Base-by-base conservation (phyloP, 1,140 invertebrate genomes). In the Leptinotarsa lineolata region DNA sequence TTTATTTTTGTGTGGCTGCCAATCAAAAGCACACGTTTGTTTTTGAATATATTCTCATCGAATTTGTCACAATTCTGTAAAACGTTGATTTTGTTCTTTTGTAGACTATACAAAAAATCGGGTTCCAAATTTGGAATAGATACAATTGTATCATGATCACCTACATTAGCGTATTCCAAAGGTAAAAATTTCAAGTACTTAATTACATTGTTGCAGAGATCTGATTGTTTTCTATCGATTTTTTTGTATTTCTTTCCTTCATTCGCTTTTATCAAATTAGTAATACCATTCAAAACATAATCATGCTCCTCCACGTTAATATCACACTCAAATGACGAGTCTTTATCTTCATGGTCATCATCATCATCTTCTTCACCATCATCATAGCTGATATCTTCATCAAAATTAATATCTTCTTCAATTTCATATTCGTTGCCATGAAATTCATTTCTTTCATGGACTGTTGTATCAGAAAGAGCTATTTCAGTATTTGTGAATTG, bases 11-110 rank as follows among this genome's bases (percentile, higher is more conserved):
- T 54, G n/a, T 54, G 48, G n/a, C 16, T 18, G 15, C 48, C 48
- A 54, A 54, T 54, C 48, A 54, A 54, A 15, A 54, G n/a, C 48
- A 54, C 48, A 16, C 48, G 48, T 54, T 54, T 54, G n/a, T 54
- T 54, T 16, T 54, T 18, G 48, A 54, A 54, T 16, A 54, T 13
- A 54, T 54, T 54, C 48, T 54, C 48, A n/a, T 54, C 48, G 48
- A 54, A 54, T 18, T 54, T 54, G 15, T 12, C n/a, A 54, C 48
- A 54, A 54, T 54, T 54, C 16, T 54, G 48, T 18, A 54, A 54
- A 15, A 54, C 2, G 4, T 18, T 54, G 48, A 54, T 54, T 18
- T 54, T 54, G 16, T 54, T 54, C n/a, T 54, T 54, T 54, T 54
- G 48, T n/a, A 54, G n/a, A 16, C 15, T 16, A 4, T 16, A 54